Evolutionary conservation across 2,888 invertebrate genomes (phyloP).

Genomic region (Noctua janthe): DNA sequence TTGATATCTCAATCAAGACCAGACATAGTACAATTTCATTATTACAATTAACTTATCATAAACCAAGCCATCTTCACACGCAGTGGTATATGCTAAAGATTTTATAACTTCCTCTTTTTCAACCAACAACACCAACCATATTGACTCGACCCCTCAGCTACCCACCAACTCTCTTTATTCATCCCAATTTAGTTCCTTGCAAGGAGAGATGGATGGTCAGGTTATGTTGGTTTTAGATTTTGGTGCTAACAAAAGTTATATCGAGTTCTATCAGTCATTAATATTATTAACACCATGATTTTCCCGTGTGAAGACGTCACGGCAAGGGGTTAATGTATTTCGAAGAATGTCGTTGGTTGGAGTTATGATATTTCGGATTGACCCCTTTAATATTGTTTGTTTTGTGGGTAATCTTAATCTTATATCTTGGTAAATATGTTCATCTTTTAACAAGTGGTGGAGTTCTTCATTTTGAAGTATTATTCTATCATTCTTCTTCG

Average conservation of each 20-base stretch:
- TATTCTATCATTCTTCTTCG: neutral
- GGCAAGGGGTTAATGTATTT: constrained; percentile 63
- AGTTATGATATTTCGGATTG: constrained; percentile 26
- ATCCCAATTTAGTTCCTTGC: neutral
- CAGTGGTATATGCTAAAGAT: constrained; percentile 72
- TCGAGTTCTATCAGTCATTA: constrained; percentile 80
- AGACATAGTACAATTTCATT: constrained; percentile 64
- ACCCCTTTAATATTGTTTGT: constrained; percentile 10
- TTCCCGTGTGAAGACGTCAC: constrained; percentile 85
- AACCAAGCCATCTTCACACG: constrained; percentile 67
- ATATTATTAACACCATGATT: constrained; percentile 83
- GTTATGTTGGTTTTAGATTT: constrained; percentile 60
- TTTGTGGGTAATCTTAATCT: neutral
- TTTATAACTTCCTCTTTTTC: constrained; percentile 70
- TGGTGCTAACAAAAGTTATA: constrained; percentile 78
- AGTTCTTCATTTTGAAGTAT: neutral
- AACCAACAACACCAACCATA: constrained; percentile 60
- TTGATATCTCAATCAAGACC: constrained; percentile 53
- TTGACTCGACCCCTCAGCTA: constrained; percentile 51
- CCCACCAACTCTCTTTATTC: neutral
- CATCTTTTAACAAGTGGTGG: neutral
- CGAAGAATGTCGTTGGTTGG: constrained; percentile 56
- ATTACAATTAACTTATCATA: constrained; percentile 70
- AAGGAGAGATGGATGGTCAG: constrained; percentile 35
- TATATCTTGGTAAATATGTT: neutral